Percentiles rank a stretch among this genome's conserved stretches.
Evolutionary conservation across 2,888 invertebrate genomes (phyloP).

Genomic region (Ophraella communa): DNA sequence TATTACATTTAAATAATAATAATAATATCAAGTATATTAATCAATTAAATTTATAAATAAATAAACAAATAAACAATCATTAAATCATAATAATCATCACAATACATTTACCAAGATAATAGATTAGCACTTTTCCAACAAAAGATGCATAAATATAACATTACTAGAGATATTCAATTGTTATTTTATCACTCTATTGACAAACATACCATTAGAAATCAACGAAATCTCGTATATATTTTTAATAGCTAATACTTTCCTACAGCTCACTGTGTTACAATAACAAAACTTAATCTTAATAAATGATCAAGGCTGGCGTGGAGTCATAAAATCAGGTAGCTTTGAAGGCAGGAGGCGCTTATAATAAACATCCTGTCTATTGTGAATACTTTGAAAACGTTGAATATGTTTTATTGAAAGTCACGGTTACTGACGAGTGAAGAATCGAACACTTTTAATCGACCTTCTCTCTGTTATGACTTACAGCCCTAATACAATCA

Average conservation of each 20-base stretch:
- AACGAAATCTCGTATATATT: too few species aligned
- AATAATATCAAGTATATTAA: too few species aligned
- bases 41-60: too few species aligned
- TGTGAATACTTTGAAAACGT: slow-evolving; percentile 42
- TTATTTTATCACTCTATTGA: too few species aligned
- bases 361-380: slow-evolving; percentile 55
- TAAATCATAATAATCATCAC: too few species aligned
- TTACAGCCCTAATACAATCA: slow-evolving; percentile 28
- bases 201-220: too few species aligned
- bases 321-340: slow-evolving; percentile 48
- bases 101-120: too few species aligned
- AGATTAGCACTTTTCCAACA: too few species aligned
- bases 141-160: too few species aligned
- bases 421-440: slow-evolving; percentile 40
- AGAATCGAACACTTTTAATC: slow-evolving; percentile 41
- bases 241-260: slow-evolving; percentile 39
- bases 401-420: slow-evolving; percentile 48
- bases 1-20: too few species aligned
- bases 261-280: slow-evolving; percentile 39
- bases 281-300: slow-evolving; percentile 52
- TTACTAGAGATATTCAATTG: too few species aligned
- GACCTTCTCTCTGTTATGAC: slow-evolving; percentile 29
- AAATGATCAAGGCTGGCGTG: slow-evolving; percentile 47
- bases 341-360: slow-evolving; percentile 33
- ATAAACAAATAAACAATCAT: too few species aligned